A percentile compares a stretch with the other conserved stretches of the same genome.
phyloP scores from a whole-genome alignment of 2,888 invertebrate species.

The Drosophila melanosoma region DNA sequence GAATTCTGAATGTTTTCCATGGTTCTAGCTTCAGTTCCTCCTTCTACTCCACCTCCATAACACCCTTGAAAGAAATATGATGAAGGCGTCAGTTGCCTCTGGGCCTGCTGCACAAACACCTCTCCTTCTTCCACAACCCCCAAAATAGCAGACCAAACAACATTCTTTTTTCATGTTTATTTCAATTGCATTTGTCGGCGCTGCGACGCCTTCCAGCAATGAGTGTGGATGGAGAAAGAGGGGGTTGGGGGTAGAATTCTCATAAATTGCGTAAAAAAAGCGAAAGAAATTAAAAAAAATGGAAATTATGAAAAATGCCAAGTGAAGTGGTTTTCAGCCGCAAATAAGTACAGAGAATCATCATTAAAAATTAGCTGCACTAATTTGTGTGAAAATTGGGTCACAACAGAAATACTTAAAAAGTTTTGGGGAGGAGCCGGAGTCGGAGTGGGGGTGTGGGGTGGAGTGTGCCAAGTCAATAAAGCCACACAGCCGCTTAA shows the following conservation, averaged over 20 bases:
- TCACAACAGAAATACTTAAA: slow-evolving; percentile 45
- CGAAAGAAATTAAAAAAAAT: slow-evolving; percentile 29
- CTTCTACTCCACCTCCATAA: slow-evolving; percentile 2
- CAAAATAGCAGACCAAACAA: slow-evolving; percentile 38
- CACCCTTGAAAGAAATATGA: slow-evolving; percentile 61
- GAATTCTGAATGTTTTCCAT: slow-evolving; percentile 2
- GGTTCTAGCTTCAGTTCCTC: slow-evolving; percentile 1
- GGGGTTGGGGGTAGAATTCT: slow-evolving; percentile 14
- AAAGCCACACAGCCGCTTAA: slow-evolving; percentile 69
- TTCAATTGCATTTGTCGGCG: slow-evolving; percentile 73
- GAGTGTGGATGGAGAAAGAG: neutral
- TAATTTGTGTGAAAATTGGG: slow-evolving; percentile 76
- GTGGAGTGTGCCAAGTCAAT: slow-evolving; percentile 71
- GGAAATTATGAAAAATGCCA: slow-evolving; percentile 76
- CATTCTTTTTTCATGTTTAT: slow-evolving; percentile 66
- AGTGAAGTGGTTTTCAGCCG: slow-evolving; percentile 60
- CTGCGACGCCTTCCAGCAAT: slow-evolving; percentile 23
- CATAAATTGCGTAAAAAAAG: slow-evolving; percentile 69
- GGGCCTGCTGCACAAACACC: slow-evolving; percentile 16
- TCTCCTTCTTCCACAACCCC: neutral
- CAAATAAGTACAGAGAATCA: slow-evolving; percentile 39
- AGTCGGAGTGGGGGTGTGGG: neutral
- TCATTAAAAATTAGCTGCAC: slow-evolving; percentile 81
- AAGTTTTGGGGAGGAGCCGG: neutral
- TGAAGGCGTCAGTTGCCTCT: slow-evolving; percentile 43